A percentile compares a stretch with the other conserved stretches of the same genome.
phyloP scores from a whole-genome alignment of 2,113 vertebrate genomes.

The Oreochromis aureus region DNA sequence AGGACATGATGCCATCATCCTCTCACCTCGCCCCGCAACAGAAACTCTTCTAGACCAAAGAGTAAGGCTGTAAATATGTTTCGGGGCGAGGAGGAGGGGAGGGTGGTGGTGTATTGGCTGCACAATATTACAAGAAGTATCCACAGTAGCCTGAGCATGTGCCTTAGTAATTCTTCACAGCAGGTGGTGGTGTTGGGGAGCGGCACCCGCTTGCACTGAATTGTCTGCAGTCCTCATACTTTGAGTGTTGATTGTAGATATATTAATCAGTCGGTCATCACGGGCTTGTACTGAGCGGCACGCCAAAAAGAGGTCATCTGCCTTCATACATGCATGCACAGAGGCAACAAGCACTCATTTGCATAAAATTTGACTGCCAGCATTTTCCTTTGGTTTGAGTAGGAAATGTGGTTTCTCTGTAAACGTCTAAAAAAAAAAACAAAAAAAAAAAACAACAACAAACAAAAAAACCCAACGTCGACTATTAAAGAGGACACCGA shows the following conservation, averaged over 20 bases:
- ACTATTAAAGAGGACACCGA: neutral
- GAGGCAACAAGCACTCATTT: neutral
- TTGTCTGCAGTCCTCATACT: neutral
- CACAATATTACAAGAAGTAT: neutral
- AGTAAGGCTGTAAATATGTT: neutral
- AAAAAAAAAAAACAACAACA: rapidly evolving
- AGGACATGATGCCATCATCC: neutral
- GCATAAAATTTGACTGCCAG: neutral
- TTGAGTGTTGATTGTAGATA: neutral
- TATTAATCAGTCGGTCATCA: neutral
- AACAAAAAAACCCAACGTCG: neutral
- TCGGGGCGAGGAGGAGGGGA: neutral
- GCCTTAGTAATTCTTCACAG: neutral
- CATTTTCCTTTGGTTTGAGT: neutral
- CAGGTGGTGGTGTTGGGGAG: neutral
- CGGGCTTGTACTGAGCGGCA: neutral
- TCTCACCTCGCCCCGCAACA: neutral
- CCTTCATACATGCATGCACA: neutral
- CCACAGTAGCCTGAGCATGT: neutral
- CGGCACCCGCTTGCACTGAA: neutral
- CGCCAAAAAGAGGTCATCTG: neutral
- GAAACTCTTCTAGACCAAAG: neutral
- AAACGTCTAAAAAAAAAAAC: neutral
- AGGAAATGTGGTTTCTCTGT: neutral
- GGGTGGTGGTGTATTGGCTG: neutral